phyloP scores from a whole-genome alignment of 2,113 vertebrate species.

The Calonectris borealis region DNA sequence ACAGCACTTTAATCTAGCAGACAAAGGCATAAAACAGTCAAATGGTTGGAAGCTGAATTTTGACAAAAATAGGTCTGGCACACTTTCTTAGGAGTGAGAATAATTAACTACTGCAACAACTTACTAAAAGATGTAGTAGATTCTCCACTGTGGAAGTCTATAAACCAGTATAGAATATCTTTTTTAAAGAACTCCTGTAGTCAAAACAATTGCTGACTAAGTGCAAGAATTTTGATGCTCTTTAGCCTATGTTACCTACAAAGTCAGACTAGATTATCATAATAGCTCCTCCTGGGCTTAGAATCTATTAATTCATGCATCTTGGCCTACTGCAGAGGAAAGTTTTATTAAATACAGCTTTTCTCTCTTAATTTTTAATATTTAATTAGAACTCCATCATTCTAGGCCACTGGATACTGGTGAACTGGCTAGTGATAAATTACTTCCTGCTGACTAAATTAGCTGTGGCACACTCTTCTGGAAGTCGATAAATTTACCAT shows the following conservation, averaged over 20 bases:
- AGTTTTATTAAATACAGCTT: background rate
- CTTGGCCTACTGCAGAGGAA: background rate
- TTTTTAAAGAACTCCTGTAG: background rate
- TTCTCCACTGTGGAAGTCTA: background rate
- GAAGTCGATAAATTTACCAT: background rate
- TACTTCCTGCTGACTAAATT: background rate
- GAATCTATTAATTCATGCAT: background rate
- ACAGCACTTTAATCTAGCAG: background rate
- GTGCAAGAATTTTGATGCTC: background rate
- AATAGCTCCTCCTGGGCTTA: background rate
- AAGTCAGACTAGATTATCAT: background rate
- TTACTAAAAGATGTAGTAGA: background rate
- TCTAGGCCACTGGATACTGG: background rate
- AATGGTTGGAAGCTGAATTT: background rate
- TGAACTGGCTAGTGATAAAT: background rate
- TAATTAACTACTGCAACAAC: background rate
- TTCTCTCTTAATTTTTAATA: conserved; percentile 2
- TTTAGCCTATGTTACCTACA: background rate
- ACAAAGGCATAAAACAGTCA: background rate
- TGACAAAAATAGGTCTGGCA: background rate
- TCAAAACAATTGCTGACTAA: background rate
- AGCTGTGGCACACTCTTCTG: background rate
- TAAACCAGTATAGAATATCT: background rate
- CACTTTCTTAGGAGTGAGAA: background rate
- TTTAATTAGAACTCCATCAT: background rate